phyloP scores from a whole-genome alignment of 2,888 invertebrate genomes.

The Hypena proboscidalis region DNA sequence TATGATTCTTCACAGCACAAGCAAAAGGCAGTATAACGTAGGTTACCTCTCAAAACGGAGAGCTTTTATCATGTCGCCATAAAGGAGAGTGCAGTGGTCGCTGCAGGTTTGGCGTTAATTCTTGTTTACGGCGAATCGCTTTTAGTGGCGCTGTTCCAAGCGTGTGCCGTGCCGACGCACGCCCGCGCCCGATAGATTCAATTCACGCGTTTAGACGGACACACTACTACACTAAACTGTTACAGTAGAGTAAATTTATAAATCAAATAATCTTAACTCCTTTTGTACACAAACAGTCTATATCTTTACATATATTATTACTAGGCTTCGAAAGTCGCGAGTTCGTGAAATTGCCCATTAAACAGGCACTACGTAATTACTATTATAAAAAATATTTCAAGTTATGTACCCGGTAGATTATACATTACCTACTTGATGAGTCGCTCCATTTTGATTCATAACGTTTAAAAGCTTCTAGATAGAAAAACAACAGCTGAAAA shows the following conservation, averaged over 20 bases:
- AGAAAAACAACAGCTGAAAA: conserved; percentile 54
- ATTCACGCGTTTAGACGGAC: conserved; percentile 39
- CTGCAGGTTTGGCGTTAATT: conserved; percentile 80
- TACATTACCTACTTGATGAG: conserved; percentile 2
- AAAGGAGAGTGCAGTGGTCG: conserved; percentile 79
- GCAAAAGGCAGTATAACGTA: conserved; percentile 36
- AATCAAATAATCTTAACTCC: no score
- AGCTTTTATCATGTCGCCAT: conserved; percentile 77
- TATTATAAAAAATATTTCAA: no score
- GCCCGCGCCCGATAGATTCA: conserved; percentile 50
- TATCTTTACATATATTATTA: no score
- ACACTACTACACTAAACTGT: conserved; percentile 19
- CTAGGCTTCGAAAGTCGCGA: background rate
- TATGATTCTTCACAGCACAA: conserved; percentile 9
- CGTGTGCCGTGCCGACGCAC: conserved; percentile 28
- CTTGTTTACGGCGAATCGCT: conserved; percentile 82
- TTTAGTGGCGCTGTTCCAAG: conserved; percentile 75
- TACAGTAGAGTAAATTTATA: no score
- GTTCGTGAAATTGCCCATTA: no score
- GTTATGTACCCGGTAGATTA: no score
- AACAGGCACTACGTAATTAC: no score
- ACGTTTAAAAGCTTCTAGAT: conserved; percentile 27
- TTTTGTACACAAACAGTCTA: no score
- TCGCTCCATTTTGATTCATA: conserved; percentile 9
- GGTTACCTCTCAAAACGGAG: conserved; percentile 61